A percentile compares a stretch with the other conserved stretches of the same genome.
These are phyloP conservation scores for Xiphias gladius DNA, from an alignment of 2,113 vertebrate species.

Conservation along the genomic window DNA sequence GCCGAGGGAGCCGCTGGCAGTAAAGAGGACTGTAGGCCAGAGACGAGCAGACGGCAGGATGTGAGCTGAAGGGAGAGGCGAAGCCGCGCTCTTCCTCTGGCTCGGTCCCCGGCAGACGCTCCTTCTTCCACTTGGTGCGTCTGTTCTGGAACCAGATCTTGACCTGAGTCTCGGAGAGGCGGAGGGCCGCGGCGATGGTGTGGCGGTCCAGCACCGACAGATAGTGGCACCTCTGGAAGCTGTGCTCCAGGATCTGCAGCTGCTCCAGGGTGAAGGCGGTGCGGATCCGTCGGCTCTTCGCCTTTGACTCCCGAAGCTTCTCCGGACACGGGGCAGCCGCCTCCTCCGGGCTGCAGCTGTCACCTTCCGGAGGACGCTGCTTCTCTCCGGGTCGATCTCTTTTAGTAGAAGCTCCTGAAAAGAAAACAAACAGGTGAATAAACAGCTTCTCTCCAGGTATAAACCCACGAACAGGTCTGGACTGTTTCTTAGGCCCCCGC, in stretches of 20 bases:
- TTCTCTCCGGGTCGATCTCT: background rate
- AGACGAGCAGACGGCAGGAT: background rate
- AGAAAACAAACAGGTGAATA: background rate
- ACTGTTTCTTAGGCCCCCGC: background rate
- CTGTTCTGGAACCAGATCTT: conserved; percentile 89
- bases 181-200: conserved; percentile 75
- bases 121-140: conserved; percentile 87
- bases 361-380: background rate
- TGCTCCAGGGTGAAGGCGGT: conserved; percentile 83
- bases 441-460: no score
- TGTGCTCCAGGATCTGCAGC: conserved; percentile 81
- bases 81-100: conserved; percentile 54
- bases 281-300: conserved; percentile 77
- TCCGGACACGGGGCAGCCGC: background rate
- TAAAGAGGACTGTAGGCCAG: conserved; percentile 18
- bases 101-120: conserved; percentile 57
- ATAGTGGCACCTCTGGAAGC: conserved; percentile 83
- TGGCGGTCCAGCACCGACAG: conserved; percentile 85
- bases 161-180: conserved; percentile 85
- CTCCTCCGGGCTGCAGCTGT: conserved; percentile 8
- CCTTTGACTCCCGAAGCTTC: conserved; percentile 3
- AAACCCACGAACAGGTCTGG: background rate
- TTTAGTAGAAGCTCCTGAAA: background rate
- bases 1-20: conserved; percentile 30
- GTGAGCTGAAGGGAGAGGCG: background rate